A percentile compares a stretch with the other conserved stretches of the same genome.
These are phyloP conservation scores for Philhelius pedissequus DNA, from an alignment of 2,888 invertebrate genomes.

Conservation along the genomic window DNA sequence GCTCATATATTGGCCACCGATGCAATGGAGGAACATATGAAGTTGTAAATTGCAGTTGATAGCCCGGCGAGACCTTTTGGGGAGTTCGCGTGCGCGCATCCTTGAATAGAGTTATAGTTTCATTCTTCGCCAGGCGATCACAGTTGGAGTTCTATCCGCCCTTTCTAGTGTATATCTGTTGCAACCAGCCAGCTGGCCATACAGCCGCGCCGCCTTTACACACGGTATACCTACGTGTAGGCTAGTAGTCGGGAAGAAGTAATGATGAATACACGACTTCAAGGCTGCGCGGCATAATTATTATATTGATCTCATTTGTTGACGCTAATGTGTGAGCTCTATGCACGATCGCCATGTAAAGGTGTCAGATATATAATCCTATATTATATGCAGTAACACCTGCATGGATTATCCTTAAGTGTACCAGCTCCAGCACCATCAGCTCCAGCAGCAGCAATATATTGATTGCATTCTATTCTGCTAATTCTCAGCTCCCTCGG, in stretches of 20 bases:
- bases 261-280: conserved; percentile 64
- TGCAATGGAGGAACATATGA: conserved; percentile 41
- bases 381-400: conserved; percentile 42
- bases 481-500: conserved; percentile 17
- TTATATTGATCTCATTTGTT: conserved; percentile 69
- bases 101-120: conserved; percentile 46
- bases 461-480: conserved; percentile 46
- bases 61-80: conserved; percentile 64
- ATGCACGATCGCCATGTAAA: conserved; percentile 42
- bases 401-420: conserved; percentile 61
- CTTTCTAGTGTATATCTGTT: conserved; percentile 21
- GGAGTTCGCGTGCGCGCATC: conserved; percentile 40
- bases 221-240: conserved; percentile 43
- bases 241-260: conserved; percentile 46
- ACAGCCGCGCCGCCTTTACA: not conserved
- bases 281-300: conserved; percentile 66
- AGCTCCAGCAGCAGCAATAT: not conserved
- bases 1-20: conserved; percentile 22
- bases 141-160: conserved; percentile 64
- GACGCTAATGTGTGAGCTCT: conserved; percentile 65
- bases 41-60: conserved; percentile 66
- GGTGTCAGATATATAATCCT: conserved; percentile 33
- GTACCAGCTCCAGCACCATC: not conserved
- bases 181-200: not conserved
- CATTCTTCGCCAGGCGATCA: conserved; percentile 36